These are phyloP conservation scores for Busseola fusca DNA, from an alignment of 2,888 invertebrate genomes.

Conservation along the genomic window DNA sequence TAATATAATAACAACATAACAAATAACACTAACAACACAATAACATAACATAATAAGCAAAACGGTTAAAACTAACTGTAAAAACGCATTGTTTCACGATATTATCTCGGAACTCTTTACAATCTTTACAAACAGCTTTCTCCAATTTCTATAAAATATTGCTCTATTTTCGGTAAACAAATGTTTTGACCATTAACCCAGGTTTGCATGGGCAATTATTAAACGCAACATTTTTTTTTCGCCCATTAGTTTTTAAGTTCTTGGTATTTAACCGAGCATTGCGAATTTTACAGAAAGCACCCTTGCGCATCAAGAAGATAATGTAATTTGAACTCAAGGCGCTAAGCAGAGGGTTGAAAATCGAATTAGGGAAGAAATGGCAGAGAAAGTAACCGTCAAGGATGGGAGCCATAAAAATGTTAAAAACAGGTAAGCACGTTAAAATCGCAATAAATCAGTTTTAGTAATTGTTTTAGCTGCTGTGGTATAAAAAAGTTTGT, in stretches of 20 bases:
- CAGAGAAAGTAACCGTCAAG: conserved; percentile 41
- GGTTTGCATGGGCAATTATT: background rate
- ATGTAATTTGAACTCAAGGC: background rate
- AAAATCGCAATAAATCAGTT: conserved; percentile 47
- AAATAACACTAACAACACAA: too few relatives aligned
- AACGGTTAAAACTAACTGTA: conserved; percentile 44
- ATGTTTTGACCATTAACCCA: conserved; percentile 16
- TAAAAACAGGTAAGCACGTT: conserved; percentile 1
- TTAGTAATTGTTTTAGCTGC: conserved; percentile 31
- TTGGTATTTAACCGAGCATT: background rate
- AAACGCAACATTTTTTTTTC: background rate
- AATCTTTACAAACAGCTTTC: conserved; percentile 26
- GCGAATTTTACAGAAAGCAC: background rate
- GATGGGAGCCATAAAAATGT: too few relatives aligned
- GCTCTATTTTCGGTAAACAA: conserved; percentile 56
- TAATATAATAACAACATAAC: too few relatives aligned
- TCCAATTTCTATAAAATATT: conserved; percentile 40
- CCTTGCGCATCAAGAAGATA: background rate
- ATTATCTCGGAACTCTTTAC: conserved; percentile 42
- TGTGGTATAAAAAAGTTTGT: conserved; percentile 1
- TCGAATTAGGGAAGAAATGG: background rate
- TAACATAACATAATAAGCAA: conserved; percentile 27
- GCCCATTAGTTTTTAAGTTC: background rate
- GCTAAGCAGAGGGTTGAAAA: background rate
- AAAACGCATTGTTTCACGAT: conserved; percentile 18